Conservation (phyloP, 2,888 invertebrate species). For the Ischnus inquisitorius region DNA sequence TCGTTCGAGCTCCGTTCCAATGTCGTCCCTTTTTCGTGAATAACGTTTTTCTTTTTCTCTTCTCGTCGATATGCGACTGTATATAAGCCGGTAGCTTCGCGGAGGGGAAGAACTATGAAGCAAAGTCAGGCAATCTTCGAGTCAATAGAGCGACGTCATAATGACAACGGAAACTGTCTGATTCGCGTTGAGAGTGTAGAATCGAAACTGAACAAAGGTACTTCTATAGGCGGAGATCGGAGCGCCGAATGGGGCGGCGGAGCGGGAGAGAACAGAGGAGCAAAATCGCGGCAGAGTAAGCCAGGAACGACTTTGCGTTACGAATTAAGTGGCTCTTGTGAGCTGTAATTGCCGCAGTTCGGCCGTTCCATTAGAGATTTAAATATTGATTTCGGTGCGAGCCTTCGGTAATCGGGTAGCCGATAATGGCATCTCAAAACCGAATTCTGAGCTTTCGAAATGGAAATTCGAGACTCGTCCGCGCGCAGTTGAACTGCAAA, state of each 20-base stretch:
- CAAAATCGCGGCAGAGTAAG: constrained; percentile 39
- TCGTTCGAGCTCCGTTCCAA: not conserved
- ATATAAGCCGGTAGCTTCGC: not conserved
- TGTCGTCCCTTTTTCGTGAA: not conserved
- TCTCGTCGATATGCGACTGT: not conserved
- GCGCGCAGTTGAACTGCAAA: not conserved
- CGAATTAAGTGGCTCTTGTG: constrained; percentile 71
- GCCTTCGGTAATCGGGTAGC: constrained; percentile 59
- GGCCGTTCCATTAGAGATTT: constrained; percentile 80
- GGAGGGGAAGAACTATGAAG: not conserved
- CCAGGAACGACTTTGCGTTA: constrained; percentile 59
- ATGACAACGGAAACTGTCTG: constrained; percentile 49
- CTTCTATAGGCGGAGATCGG: not conserved
- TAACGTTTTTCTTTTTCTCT: not conserved
- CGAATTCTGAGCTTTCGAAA: constrained; percentile 69
- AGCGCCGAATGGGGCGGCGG: too few relatives aligned
- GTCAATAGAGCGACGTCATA: constrained; percentile 33
- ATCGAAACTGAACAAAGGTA: not conserved
- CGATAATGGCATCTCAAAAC: constrained; percentile 79
- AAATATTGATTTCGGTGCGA: constrained; percentile 81
- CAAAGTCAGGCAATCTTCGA: constrained; percentile 46
- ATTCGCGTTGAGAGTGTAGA: constrained; percentile 21
- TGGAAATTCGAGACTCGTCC: constrained; percentile 48
- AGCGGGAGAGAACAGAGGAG: constrained; percentile 1
- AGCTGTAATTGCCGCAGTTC: constrained; percentile 59